phyloP scores from a whole-genome alignment of 2,113 vertebrate species.

The Galeopterus variegatus region DNA sequence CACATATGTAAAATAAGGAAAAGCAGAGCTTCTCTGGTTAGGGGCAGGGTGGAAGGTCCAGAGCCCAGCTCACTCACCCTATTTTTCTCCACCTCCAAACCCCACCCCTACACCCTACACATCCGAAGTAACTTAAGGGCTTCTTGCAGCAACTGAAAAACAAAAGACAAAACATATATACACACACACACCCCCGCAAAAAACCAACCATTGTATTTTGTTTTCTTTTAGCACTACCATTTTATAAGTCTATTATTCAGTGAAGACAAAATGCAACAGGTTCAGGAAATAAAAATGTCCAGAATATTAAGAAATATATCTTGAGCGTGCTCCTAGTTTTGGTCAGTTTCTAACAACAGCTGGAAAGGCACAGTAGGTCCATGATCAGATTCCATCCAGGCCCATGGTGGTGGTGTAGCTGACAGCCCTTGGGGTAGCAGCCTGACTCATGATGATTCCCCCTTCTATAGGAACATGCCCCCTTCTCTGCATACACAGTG shows the following conservation, averaged over 20 bases:
- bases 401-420: not conserved
- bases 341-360: constrained; percentile 16
- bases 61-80: not conserved
- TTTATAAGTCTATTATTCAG: not conserved
- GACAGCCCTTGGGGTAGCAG: not conserved
- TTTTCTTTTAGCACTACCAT: not conserved
- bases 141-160: not conserved
- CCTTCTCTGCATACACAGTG: not conserved
- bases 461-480: not conserved
- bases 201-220: not conserved
- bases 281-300: constrained; percentile 2
- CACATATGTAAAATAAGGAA: not conserved
- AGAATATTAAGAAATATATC: not conserved
- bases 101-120: not conserved
- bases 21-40: not conserved
- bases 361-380: not conserved
- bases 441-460: not conserved
- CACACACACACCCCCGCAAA: not conserved
- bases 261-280: not conserved
- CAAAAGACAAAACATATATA: not conserved
- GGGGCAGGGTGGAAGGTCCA: no score
- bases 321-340: not conserved
- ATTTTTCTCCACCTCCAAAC: not conserved
- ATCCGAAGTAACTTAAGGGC: not conserved
- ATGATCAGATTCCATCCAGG: not conserved